Evolutionary conservation across 2,888 invertebrate genomes (phyloP), one percentile per base, ranked within the genome.

Genomic region (Latrodectus elegans): DNA sequence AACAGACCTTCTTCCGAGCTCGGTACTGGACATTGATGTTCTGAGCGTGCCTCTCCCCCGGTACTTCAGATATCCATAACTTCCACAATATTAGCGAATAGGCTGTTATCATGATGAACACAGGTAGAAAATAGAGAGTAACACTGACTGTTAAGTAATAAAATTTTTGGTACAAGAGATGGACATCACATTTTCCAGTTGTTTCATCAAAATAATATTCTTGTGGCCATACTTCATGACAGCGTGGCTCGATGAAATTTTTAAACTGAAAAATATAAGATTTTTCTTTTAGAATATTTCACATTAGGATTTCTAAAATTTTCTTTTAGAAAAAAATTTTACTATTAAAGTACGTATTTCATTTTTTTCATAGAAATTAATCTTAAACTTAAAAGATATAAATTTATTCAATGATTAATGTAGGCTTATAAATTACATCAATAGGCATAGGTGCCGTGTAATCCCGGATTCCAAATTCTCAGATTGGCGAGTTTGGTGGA

Each of bases 11-110:
- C 81, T 90, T 89, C 68, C 90, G 90, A 8, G 91, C 89, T 82
- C 90, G 84, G 52, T 89, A 91, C 84, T 92, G 92, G 2, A 91
- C 90, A 79, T 89, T 90, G 11, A 91, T 90, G 72, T 92, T 92
- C 15, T 91, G 91, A 67, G 90, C 90, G 53, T 91, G 90, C 26
- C 91, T 49, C 38, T 88, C 88, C 11, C 88, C 88, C 3, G 88
- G 88, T 4, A 88, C 88, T 55, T 88, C 81, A 4, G 79, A 81
- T 22, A 84, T 85, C 88, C 88, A 88, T 8, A 89, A 52, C 14
- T 80, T 86, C 79, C 88, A 89, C 8, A 89, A 65, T 26, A 89
- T 89, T 22, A 89, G 60, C 0, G 88, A 89, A 60, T 89, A 89
- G 10, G 89, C 79, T 15, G 88, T 89, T 22, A 84, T 80, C 89